phyloP scores from a whole-genome alignment of 2,113 vertebrate genomes.

The Cavia porcellus region DNA sequence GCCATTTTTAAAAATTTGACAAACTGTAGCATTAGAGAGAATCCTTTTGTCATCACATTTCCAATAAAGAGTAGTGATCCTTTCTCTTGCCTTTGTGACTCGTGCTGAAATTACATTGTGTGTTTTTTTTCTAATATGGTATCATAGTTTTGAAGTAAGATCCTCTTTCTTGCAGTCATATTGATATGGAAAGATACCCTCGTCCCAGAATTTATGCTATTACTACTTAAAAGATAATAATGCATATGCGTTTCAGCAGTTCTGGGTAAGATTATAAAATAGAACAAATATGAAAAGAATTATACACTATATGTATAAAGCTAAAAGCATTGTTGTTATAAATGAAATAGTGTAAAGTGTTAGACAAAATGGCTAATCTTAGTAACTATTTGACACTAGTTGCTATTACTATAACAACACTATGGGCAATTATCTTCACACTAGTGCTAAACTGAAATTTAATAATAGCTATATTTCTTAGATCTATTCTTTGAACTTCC shows the following conservation, averaged over 20 bases:
- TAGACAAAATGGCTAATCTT: not conserved
- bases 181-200: not conserved
- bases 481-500: not conserved
- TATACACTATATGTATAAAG: not conserved
- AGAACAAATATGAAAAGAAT: conserved; percentile 1
- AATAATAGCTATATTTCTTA: not conserved
- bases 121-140: conserved; percentile 36
- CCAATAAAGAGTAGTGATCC: not conserved
- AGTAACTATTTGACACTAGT: not conserved
- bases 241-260: not conserved
- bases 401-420: not conserved
- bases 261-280: conserved; percentile 1
- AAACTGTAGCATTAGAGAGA: not conserved
- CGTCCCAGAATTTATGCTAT: not conserved
- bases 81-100: not conserved
- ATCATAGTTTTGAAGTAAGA: conserved; percentile 46
- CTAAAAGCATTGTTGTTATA: not conserved
- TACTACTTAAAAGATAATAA: not conserved
- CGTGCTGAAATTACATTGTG: conserved; percentile 36
- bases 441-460: not conserved
- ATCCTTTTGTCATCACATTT: not conserved
- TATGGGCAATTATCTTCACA: not conserved
- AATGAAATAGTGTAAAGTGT: not conserved
- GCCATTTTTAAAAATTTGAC: not conserved
- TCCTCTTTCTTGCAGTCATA: conserved; percentile 23